phyloP scores from a whole-genome alignment of 2,888 invertebrate species.

The Ectemnius lituratus region DNA sequence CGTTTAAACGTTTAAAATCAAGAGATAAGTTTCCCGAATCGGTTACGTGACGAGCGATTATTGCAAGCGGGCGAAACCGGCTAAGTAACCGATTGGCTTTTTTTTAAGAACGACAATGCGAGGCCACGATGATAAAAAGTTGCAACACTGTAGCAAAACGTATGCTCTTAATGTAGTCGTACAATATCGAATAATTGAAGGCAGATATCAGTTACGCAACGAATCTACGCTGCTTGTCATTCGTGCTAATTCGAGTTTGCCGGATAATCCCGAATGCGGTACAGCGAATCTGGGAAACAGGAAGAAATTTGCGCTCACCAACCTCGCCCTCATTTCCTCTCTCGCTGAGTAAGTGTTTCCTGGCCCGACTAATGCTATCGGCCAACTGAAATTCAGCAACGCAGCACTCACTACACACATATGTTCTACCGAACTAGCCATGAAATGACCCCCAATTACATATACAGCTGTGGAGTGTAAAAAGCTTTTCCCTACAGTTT shows the following conservation, averaged over 20 bases:
- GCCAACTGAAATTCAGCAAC: not conserved
- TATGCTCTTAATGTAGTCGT: slow-evolving; percentile 21
- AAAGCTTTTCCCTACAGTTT: too few species aligned
- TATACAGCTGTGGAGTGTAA: too few species aligned
- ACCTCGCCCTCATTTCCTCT: slow-evolving; percentile 35
- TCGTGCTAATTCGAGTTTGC: slow-evolving; percentile 18
- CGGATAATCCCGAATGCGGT: slow-evolving; percentile 4
- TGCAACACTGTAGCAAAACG: slow-evolving; percentile 39
- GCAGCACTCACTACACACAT: too few species aligned
- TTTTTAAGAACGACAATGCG: too few species aligned
- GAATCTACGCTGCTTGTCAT: slow-evolving; percentile 7
- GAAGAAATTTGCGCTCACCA: slow-evolving; percentile 25
- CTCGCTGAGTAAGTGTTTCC: slow-evolving; percentile 33
- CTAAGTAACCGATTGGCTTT: too few species aligned
- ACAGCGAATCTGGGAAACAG: slow-evolving; percentile 29
- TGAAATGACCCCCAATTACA: too few species aligned
- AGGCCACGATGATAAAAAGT: slow-evolving; percentile 18
- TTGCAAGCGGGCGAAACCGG: too few species aligned
- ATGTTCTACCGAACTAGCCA: too few species aligned
- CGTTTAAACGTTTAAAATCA: too few species aligned
- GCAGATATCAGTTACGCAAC: slow-evolving; percentile 41
- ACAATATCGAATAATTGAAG: slow-evolving; percentile 52
- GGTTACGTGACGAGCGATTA: too few species aligned
- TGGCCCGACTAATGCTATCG: slow-evolving; percentile 26
- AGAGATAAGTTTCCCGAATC: too few species aligned